Evolutionary conservation across 2,113 vertebrate species (phyloP).

Genomic region (Felis chaus): DNA sequence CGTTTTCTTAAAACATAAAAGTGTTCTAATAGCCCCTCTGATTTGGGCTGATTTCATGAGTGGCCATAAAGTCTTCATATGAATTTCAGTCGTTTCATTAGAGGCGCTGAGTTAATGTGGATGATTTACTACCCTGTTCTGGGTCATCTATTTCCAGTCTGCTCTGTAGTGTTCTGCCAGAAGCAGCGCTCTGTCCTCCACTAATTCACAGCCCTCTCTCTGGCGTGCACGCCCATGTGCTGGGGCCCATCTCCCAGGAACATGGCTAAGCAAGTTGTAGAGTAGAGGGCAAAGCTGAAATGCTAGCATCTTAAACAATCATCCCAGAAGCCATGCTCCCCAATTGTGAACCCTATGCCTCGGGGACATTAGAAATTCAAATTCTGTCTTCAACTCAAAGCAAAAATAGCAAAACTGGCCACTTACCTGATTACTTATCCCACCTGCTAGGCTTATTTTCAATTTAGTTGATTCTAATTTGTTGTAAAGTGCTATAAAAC

Average conservation of each 20-base stretch:
- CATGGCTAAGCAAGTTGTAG: not conserved
- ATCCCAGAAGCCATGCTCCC: not conserved
- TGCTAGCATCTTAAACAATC: not conserved
- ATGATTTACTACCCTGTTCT: constrained; percentile 47
- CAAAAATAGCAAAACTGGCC: constrained; percentile 78
- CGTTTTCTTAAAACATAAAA: constrained; percentile 26
- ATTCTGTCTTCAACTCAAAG: constrained; percentile 64
- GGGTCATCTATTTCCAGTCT: constrained; percentile 63
- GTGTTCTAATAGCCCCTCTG: constrained; percentile 16
- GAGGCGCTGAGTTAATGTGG: constrained; percentile 24
- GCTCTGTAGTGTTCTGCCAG: not conserved
- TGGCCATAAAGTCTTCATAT: constrained; percentile 32
- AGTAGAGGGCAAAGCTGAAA: not conserved
- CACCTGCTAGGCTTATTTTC: constrained; percentile 76
- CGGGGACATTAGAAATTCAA: constrained; percentile 71
- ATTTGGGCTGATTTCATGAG: constrained; percentile 50
- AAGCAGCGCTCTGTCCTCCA: not conserved
- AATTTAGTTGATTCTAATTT: constrained; percentile 81
- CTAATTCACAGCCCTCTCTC: not conserved
- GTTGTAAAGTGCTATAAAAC: constrained; percentile 79
- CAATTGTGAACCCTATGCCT: constrained; percentile 34
- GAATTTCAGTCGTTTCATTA: not conserved
- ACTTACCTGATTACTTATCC: constrained; percentile 72
- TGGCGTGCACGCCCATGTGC: not conserved
- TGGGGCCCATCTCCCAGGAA: not conserved